Percentiles rank a stretch among this genome's conserved stretches.
Evolutionary conservation across 2,888 invertebrate species (phyloP).

Genomic region (Panopea generosa): DNA sequence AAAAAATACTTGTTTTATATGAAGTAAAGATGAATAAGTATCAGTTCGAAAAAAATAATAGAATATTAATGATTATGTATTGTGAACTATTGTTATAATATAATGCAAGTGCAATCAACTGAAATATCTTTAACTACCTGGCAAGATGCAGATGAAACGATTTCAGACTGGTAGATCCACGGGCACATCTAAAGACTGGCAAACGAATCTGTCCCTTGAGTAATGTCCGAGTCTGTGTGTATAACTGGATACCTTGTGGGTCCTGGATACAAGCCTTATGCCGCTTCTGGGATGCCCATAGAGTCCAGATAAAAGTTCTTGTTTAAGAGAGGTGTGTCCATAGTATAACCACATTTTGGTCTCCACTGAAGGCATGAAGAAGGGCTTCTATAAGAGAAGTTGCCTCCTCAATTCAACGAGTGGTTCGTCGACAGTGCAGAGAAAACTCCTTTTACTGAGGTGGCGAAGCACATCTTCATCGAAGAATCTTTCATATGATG

Average conservation of each 20-base stretch:
- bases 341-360: constrained; percentile 23
- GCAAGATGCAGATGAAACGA: constrained; percentile 54
- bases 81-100: too few relatives aligned
- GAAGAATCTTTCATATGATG: too few relatives aligned
- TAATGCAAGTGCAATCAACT: too few relatives aligned
- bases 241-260: constrained; percentile 46
- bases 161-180: constrained; percentile 61
- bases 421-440: constrained; percentile 56
- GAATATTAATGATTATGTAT: too few relatives aligned
- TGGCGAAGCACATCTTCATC: constrained; percentile 28
- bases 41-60: too few relatives aligned
- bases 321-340: constrained; percentile 60
- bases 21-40: too few relatives aligned
- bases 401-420: constrained; percentile 53
- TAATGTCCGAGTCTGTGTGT: constrained; percentile 44
- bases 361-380: constrained; percentile 22
- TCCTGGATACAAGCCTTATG: constrained; percentile 62
- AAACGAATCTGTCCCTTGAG: constrained; percentile 42
- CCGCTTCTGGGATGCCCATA: constrained; percentile 35
- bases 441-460: constrained; percentile 52
- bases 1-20: too few relatives aligned
- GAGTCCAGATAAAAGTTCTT: constrained; percentile 13
- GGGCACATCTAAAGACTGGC: constrained; percentile 50
- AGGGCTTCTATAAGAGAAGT: constrained; percentile 30
- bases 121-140: constrained; percentile 18